Evolutionary conservation across 2,113 vertebrate species (phyloP), one percentile per base, ranked within the genome.

Genomic region (Stegastes partitus): DNA sequence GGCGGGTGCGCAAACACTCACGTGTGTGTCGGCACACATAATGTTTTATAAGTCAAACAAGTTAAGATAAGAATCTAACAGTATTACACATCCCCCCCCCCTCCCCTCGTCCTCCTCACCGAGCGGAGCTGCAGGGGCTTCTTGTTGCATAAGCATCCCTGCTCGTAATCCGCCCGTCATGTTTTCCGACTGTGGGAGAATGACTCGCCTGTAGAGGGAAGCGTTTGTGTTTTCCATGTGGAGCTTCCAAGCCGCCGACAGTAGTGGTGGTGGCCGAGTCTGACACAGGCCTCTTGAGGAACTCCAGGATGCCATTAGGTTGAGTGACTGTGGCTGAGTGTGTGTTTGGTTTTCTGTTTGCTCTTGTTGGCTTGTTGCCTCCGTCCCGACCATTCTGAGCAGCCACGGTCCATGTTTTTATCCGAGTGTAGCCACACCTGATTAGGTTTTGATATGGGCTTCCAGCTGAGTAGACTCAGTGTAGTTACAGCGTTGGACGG

Each of bases 211-310:
- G 63, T 73, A 67, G 61, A 87, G 50, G 70, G 63, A 69, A 83
- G 58, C 34, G 49, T 87, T 89, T 87, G 83, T 82, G 81, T 87
- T 93, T 92, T 89, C 82, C 81, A 72, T 42, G 42, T 25, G 57
- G 49, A 31, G 55, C 57, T 63, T 86, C 82, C 76, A 86, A 79
- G 68, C 68, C n/a, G 28, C 69, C 19, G 44, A 58, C 74, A 26
- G 62, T 12, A 59, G 68, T 16, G 15, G 50, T 1, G 77, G 56
- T 34, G 68, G 79, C 79, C 1, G 53, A 64, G 77, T 63, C 54
- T 63, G 74, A 85, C 81, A 78, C 65, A 51, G 78, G 76, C 68
- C 66, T 77, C 70, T 79, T 74, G 77, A 89, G 74, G 50, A 82
- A 62, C 51, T 84, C 72, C 81, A 86, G 84, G 51, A 77, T 86